Percentiles rank a stretch among this genome's conserved stretches.
These are phyloP conservation scores for Nymphicus hollandicus DNA, from an alignment of 2,113 vertebrate genomes.

Conservation along the genomic window DNA sequence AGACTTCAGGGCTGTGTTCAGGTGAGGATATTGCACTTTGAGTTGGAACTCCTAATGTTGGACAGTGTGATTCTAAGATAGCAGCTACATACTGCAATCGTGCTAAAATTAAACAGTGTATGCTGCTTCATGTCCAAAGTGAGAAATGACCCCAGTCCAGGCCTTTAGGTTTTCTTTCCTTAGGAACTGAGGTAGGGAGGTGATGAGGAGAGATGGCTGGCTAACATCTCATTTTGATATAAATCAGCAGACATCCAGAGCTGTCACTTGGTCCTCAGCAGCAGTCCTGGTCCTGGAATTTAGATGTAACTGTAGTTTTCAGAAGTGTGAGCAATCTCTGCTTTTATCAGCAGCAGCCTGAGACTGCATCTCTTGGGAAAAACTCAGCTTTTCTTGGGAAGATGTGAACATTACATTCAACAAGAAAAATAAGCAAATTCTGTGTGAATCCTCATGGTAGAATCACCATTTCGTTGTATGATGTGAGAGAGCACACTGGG, in stretches of 20 bases:
- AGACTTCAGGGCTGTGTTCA: background rate
- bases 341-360: background rate
- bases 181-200: background rate
- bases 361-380: background rate
- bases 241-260: background rate
- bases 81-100: rapidly evolving
- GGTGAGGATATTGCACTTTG: background rate
- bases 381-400: conserved; percentile 15
- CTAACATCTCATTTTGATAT: background rate
- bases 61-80: rapidly evolving
- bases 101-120: background rate
- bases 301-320: background rate
- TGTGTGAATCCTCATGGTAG: background rate
- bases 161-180: background rate
- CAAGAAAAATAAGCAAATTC: background rate
- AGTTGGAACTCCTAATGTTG: background rate
- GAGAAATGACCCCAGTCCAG: background rate
- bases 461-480: background rate
- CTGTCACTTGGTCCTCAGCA: background rate
- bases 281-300: background rate
- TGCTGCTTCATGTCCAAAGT: background rate
- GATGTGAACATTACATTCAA: background rate
- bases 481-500: background rate
- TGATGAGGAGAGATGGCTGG: background rate
- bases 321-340: background rate